Base-by-base conservation (phyloP, 2,797 vertebrate species). In the Sparus aurata region DNA sequence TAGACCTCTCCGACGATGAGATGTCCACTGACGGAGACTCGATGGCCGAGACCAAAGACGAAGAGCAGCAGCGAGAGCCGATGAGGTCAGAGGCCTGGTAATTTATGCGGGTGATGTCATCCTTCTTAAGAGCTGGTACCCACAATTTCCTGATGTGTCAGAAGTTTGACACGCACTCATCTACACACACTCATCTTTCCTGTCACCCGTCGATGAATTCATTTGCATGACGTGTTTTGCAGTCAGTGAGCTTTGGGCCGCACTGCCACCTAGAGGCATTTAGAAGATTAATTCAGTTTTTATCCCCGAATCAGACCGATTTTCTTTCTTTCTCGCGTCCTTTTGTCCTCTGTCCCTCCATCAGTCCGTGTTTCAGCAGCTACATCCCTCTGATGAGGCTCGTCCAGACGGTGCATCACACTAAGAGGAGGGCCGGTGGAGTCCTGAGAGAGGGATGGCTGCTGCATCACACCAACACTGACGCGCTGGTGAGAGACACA, bases 371-470 rank as follows among this genome's bases (percentile, higher is more conserved):
- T 64, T 95, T 95, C 91, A 94, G 93, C 90, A 95, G 80, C 87
- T 85, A 95, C 92, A 95, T 96, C 77, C 95, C 95, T 3, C 80
- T 96, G 85, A 96, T 96, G 95, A 87, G 95, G 60, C 89, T 96
- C 18, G 91, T 96, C 20, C 95, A 96, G 85, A 95, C 95, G 9
- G 84, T 95, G 41, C 92, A 91, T 73, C 95, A 96, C 79, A 85
- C 61, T 6, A 96, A 95, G 86, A 93, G 89, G 58, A 88, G 88
- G 69, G 78, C 34, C 0, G 93, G 89, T 2, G 88, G 82, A 1
- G 85, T 94, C 50, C 78, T 96, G 65, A 93, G 86, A 52, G 94
- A 94, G 66, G 95, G 94, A 3, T 96, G 95, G 95, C 86, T 96
- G 80, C 79, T 95, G 70, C 95, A 96, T 57, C 89, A 93, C 86